Evolutionary conservation across 2,113 vertebrate genomes (phyloP).

Genomic region (Trachemys scripta): DNA sequence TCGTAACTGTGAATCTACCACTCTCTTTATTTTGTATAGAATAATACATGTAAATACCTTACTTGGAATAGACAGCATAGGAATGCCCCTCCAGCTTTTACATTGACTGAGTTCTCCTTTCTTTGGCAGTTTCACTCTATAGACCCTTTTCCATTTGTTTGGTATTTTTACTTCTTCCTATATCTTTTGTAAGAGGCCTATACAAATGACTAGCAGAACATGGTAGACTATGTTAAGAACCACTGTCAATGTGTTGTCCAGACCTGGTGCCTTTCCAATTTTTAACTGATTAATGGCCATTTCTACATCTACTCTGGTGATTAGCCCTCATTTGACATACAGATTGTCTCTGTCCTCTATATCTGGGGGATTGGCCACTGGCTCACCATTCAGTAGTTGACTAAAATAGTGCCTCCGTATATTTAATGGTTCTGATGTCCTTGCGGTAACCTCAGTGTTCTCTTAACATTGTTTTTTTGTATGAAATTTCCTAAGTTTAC

Average conservation of each 20-base stretch:
- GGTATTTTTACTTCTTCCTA: neutral
- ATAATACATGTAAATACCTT: neutral
- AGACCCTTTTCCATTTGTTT: neutral
- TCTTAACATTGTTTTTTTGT: neutral
- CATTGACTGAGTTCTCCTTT: neutral
- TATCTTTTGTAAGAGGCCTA: neutral
- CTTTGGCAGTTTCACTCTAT: neutral
- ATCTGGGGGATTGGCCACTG: neutral
- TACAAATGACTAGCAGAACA: neutral
- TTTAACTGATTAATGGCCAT: neutral
- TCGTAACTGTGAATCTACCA: neutral
- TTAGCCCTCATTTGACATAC: neutral
- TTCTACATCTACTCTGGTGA: neutral
- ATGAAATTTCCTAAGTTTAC: neutral
- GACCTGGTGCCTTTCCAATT: neutral
- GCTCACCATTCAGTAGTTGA: neutral
- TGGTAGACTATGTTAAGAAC: neutral
- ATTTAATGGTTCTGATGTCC: neutral
- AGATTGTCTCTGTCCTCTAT: neutral
- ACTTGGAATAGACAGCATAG: neutral
- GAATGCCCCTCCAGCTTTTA: neutral
- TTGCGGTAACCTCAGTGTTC: neutral
- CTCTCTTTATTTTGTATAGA: neutral
- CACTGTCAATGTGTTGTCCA: neutral
- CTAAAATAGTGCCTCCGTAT: neutral